Conservation (phyloP, 2,113 vertebrate species). For the Prionailurus viverrinus region DNA sequence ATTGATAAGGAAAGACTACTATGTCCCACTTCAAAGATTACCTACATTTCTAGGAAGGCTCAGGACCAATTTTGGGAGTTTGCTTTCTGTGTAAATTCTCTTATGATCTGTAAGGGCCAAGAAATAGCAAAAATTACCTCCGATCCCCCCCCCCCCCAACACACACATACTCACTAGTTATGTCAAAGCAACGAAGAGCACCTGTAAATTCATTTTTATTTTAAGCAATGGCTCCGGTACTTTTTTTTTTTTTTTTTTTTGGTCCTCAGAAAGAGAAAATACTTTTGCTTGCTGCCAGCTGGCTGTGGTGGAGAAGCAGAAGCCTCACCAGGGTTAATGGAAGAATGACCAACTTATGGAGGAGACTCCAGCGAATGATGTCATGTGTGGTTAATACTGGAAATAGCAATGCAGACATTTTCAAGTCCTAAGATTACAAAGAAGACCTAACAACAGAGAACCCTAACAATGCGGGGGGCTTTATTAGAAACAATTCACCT, state of each 20-base stretch:
- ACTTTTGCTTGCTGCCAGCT: background rate
- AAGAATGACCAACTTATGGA: background rate
- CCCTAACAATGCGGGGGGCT: background rate
- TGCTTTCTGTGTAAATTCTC: constrained; percentile 12
- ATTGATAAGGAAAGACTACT: constrained; percentile 22
- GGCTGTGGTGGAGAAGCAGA: background rate
- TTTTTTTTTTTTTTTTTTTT: background rate
- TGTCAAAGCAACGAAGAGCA: background rate
- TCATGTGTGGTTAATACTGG: background rate
- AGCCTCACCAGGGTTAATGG: background rate
- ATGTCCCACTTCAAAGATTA: background rate
- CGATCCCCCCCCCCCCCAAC: background rate
- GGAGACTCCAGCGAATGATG: background rate
- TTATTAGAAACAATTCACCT: background rate
- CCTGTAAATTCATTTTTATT: background rate
- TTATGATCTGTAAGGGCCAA: background rate
- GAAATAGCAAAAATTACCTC: background rate
- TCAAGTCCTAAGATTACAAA: background rate
- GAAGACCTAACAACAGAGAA: background rate
- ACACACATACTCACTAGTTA: background rate
- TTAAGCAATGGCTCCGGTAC: background rate
- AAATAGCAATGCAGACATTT: background rate
- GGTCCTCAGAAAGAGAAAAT: background rate
- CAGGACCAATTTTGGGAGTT: background rate
- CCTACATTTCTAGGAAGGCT: constrained; percentile 40